Evolutionary conservation across 2,113 vertebrate genomes (phyloP).

Genomic region (Trichechus manatus): DNA sequence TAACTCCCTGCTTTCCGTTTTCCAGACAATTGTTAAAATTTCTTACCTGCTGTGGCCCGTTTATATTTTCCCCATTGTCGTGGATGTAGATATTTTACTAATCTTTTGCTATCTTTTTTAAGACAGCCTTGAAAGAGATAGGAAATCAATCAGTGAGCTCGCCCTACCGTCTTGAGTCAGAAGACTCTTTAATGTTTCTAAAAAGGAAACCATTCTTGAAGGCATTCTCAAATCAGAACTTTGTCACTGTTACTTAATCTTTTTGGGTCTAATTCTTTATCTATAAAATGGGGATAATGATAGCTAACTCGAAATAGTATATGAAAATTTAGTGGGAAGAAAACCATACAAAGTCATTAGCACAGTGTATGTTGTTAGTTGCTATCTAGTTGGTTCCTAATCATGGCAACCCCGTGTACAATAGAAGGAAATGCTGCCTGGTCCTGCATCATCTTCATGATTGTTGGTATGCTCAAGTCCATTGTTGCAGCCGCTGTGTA

Average conservation of each 20-base stretch:
- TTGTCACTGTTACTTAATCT: constrained; percentile 26
- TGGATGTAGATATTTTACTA: neutral
- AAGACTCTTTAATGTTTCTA: neutral
- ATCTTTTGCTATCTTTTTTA: neutral
- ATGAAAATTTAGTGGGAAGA: neutral
- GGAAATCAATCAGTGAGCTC: neutral
- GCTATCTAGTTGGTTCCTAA: too few species aligned
- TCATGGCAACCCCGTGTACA: too few species aligned
- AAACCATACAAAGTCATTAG: neutral
- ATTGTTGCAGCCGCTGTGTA: too few species aligned
- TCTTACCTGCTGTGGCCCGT: neutral
- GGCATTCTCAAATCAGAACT: neutral
- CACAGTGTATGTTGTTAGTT: neutral
- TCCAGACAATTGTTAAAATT: neutral
- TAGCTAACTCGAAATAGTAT: constrained; percentile 6
- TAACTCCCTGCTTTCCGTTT: neutral
- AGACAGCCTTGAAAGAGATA: neutral
- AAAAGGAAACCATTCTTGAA: constrained; percentile 16
- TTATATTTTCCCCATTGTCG: neutral
- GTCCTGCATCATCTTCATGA: too few species aligned
- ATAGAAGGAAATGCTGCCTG: too few species aligned
- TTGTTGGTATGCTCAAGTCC: too few species aligned
- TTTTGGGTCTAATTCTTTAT: neutral
- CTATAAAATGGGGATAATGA: neutral
- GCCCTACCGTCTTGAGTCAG: neutral